Conservation (phyloP, 2,888 invertebrate species). For the Margaritifera margaritifera region DNA sequence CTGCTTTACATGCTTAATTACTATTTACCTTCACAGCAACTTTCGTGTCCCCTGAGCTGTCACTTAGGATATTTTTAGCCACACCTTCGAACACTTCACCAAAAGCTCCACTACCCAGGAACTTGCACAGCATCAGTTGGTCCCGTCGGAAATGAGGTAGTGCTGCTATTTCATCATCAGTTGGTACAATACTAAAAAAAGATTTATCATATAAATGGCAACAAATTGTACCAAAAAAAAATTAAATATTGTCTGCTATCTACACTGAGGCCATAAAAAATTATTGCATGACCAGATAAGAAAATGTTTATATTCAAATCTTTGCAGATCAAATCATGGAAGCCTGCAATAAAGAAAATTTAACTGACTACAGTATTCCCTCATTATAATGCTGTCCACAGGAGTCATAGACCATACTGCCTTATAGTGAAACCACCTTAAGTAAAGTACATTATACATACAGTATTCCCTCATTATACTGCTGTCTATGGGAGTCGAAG, state of each 20-base stretch:
- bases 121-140: slow-evolving; percentile 89
- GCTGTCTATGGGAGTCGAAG: too few relatives aligned
- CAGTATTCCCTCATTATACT: too few relatives aligned
- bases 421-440: too few relatives aligned
- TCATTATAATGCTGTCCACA: too few relatives aligned
- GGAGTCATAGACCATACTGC: too few relatives aligned
- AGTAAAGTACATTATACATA: too few relatives aligned
- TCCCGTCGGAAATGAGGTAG: slow-evolving; percentile 87
- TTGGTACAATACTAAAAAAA: slow-evolving; percentile 74
- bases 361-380: too few relatives aligned
- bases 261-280: not conserved
- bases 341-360: too few relatives aligned
- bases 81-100: slow-evolving; percentile 97
- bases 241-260: not conserved
- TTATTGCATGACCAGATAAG: not conserved
- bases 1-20: too few relatives aligned
- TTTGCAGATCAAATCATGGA: too few relatives aligned
- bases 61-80: slow-evolving; percentile 74
- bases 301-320: too few relatives aligned
- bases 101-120: slow-evolving; percentile 96
- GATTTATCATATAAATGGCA: not conserved
- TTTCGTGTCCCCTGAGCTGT: slow-evolving; percentile 59
- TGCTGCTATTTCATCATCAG: slow-evolving; percentile 85
- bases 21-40: slow-evolving; percentile 69
- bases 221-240: too few relatives aligned